Evolutionary conservation across 2,113 vertebrate genomes (phyloP), one percentile per base, ranked within the genome.

Genomic region (Formicarius rufipectus): DNA sequence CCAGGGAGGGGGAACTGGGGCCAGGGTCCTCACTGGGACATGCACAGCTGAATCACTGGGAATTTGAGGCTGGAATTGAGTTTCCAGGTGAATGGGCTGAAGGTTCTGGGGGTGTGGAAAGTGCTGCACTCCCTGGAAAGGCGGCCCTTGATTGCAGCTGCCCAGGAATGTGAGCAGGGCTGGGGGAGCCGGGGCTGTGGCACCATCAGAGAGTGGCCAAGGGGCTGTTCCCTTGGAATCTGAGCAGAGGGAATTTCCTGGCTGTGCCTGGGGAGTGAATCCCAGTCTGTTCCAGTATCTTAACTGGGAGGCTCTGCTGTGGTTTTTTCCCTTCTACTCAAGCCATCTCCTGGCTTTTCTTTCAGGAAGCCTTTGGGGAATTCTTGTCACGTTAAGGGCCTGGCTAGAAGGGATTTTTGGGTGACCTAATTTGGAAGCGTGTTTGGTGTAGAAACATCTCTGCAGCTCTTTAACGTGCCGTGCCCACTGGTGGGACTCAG

Each of bases 161-260:
- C 9, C 4, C 12, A 16, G 78, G 37, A 49, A 20, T 24, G 55
- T 45, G 33, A 35, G 30, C 22, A 1, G 20, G 17, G 39, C 35
- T 1, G 5, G 10, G 59, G 45, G 55, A 33, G 3, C 22, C 8
- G 3, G 21, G 8, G 33, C 39, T 0, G 0, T 7, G 22, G 66
- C 55, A 25, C 39, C 20, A 2, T 4, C 21, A 20, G 63, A 71
- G 64, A 8, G 24, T 20, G 1, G 0, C 6, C 40, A 42, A 39
- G 28, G 53, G 59, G 2, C 11, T 7, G 8, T 4, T 56, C 63
- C 58, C 72, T 42, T 31, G 45, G 55, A 33, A 27, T 28, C 20
- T 7, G 33, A 21, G 47, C 40, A 42, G 24, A 8, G 24, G 47
- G 55, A 15, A 3, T 2, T 9, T 12, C 37, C 60, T 5, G n/a